Evolutionary conservation across 2,113 vertebrate species (phyloP).

Genomic region (Gambusia holbrooki): DNA sequence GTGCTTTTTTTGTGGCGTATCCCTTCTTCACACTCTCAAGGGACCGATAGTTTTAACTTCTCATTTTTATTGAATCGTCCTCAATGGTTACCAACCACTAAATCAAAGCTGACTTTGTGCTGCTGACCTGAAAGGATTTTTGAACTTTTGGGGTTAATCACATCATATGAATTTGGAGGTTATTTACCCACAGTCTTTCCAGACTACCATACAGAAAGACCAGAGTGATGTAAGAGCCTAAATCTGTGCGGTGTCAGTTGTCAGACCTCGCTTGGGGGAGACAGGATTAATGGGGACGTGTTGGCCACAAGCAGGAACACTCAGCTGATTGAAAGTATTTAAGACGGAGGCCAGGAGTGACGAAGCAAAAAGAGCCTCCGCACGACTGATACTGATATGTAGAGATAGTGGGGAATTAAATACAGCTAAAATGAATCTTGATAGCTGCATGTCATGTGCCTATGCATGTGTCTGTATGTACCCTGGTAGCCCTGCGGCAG

Average conservation of each 20-base stretch:
- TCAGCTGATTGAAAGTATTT: slow-evolving; percentile 60
- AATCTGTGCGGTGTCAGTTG: slow-evolving; percentile 11
- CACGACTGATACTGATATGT: slow-evolving; percentile 2
- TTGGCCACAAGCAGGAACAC: slow-evolving; percentile 53
- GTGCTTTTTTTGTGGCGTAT: neutral
- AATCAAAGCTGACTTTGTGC: slow-evolving; percentile 36
- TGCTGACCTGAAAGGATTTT: slow-evolving; percentile 5
- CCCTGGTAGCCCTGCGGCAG: neutral
- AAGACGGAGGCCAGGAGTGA: neutral
- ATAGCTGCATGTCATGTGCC: slow-evolving; percentile 23
- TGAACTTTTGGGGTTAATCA: neutral
- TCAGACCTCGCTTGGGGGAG: slow-evolving; percentile 13
- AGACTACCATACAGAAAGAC: neutral
- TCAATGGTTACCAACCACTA: slow-evolving; percentile 18
- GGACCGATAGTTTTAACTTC: slow-evolving; percentile 33
- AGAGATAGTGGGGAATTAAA: neutral
- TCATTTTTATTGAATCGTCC: slow-evolving; percentile 40
- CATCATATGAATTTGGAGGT: neutral
- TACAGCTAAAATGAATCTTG: slow-evolving; percentile 16
- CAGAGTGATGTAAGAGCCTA: slow-evolving; percentile 7
- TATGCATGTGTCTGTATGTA: neutral
- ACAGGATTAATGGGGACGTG: slow-evolving; percentile 19
- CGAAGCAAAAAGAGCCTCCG: neutral
- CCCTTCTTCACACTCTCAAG: slow-evolving; percentile 29
- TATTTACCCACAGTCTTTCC: neutral